Base-by-base conservation (phyloP, 2,113 vertebrate genomes). In the Myrmecophaga tridactyla region DNA sequence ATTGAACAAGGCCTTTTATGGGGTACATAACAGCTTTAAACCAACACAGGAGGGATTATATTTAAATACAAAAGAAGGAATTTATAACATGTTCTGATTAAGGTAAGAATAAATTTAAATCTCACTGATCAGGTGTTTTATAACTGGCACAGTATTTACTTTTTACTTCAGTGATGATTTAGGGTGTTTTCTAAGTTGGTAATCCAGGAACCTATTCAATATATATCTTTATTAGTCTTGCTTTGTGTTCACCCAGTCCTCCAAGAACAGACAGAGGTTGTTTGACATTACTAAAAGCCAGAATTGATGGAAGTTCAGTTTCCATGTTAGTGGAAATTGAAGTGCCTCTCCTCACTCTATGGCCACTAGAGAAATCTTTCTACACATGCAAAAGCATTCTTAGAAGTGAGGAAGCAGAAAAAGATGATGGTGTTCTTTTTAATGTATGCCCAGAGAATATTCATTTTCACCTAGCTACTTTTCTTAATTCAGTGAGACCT, bases 401-500 rank as follows among this genome's bases (percentile, higher is more conserved):
- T 27, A 34, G 29, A 67, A 34, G 43, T 13, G 46, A 62, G 15
- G 12, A 63, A 36, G 31, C 14, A 25, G 51, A n/a, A 34, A 34
- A n/a, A 76, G 17, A 27, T 2, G 8, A 7, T 8, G 39, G 10
- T n/a, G 56, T 17, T n/a, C 48, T 56, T 70, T 67, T 62, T 27
- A 29, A 4, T 6, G 3, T 15, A 6, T 6, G 20, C 17, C 36
- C 53, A 43, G 6, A 25, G 41, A 48, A 18, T 10, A 20, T 6
- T n/a, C 70, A 14, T 12, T 0, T 1, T 27, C 11, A 3, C 8
- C 51, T 21, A 12, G 21, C 6, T 2, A 9, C 29, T 83, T 34
- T 23, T 56, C 36, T 31, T 36, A 12, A 17, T 51, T 43, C 18
- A 43, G 34, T 4, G 17, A 20, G 43, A 51, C 27, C n/a, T 62